Evolutionary conservation across 2,797 vertebrate species (phyloP).

Genomic region (Sebastes iracundus): DNA sequence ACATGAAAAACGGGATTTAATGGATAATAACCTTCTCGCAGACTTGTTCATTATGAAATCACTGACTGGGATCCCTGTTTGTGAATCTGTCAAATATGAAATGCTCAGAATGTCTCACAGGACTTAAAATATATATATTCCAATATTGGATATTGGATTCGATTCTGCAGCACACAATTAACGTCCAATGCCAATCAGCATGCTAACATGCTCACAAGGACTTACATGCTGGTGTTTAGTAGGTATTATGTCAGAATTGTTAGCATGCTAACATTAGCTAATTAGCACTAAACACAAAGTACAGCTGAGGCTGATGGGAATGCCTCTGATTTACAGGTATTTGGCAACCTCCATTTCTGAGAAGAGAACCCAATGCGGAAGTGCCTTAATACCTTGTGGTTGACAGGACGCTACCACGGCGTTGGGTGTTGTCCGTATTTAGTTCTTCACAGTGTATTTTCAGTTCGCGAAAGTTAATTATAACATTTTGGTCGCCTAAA

Average conservation of each 20-base stretch:
- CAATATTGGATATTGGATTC: background rate
- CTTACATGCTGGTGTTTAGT: background rate
- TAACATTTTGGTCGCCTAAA: too few species aligned
- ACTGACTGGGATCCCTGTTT: background rate
- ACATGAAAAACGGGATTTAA: background rate
- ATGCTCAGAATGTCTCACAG: background rate
- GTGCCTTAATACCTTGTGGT: background rate
- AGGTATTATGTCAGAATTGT: background rate
- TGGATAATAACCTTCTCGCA: background rate
- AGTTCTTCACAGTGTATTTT: background rate
- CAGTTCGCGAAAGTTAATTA: too few species aligned
- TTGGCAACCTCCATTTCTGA: background rate
- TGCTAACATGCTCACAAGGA: background rate
- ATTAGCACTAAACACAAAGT: background rate
- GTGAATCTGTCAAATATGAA: slow-evolving; percentile 15
- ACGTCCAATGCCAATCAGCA: background rate
- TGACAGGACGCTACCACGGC: background rate
- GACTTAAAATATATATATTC: background rate
- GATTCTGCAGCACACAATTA: background rate
- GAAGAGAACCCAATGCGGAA: background rate
- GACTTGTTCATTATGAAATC: background rate
- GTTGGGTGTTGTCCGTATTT: background rate
- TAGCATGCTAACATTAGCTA: background rate
- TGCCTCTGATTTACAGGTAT: background rate
- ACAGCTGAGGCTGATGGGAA: background rate